Evolutionary conservation across 2,888 invertebrate species (phyloP), one percentile per base, ranked within the genome.

Genomic region (Ceratothoa steindachneri): DNA sequence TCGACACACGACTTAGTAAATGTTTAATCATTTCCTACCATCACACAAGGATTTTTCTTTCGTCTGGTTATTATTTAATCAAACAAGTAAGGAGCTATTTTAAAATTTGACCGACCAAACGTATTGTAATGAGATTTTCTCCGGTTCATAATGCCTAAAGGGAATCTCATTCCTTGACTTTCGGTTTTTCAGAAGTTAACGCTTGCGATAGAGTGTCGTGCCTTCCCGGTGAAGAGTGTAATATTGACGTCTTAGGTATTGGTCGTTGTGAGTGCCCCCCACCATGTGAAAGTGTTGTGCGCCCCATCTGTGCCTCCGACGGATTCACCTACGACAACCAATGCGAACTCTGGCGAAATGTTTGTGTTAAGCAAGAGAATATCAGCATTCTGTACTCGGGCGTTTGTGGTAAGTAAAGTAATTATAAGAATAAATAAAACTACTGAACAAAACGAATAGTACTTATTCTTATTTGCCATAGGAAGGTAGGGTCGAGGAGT

Each of bases 261-360:
- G 93, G 94, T 0, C 88, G 89, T 72, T 95, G 95, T 84, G 90
- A 90, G 79, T 96, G 96, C 84, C 92, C 93, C 0, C 87, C 90
- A 15, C 82, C 83, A 27, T 94, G 94, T 83, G 91, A 93, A 83
- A 88, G 90, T 65, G 87, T 91, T 68, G 88, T 92, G 85, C 87
- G 90, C 70, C 91, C 91, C 15, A 83, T 83, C 55, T 83, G 83
- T 75, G 83, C 83, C 72, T 76, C 83, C 41, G 86, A 87, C 82
- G 85, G 85, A 1, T 77, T 83, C n/a, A 87, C 87, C 0, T 87
- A 87, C 80, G 85, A 86, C 80, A 86, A 84, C 78, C 84, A 84
- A 69, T 87, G 87, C 78, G 85, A 86, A 79, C 83, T 86, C 77
- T 82, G 83, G 55, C 82, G 85, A 75, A 82, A 84, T 41, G 84